Base-by-base conservation (phyloP, 2,797 vertebrate genomes). In the Astyanax mexicanus region DNA sequence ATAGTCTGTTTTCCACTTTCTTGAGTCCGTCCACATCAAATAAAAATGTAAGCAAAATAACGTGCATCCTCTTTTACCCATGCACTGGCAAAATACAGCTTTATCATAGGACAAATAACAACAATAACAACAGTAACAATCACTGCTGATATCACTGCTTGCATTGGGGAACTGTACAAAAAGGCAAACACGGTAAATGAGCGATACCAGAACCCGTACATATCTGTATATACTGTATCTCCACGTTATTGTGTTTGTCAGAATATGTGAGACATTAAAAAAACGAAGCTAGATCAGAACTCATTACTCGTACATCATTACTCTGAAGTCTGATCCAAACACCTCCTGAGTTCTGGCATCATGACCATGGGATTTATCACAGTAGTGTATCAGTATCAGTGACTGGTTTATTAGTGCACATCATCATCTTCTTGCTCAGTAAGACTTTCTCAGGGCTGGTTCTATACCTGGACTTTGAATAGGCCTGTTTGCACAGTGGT, bases 371-470 rank as follows among this genome's bases (percentile, higher is more conserved):
- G 68, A 51, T 72, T 52, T 49, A 60, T 69, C 64, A 77, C 74
- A 74, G 79, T 81, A 81, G 79, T 73, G 70, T 81, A 74, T n/a
- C n/a, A 52, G 27, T 55, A 38, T 80, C 47, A 74, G 40, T 49
- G 65, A 81, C 27, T 6, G 44, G 44, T 60, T 52, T 27, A 15
- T 80, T 64, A 73, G 76, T 72, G 69, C 52, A 67, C 23, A 42
- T 67, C 42, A 54, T 62, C 23, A 42, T 67, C 42, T 54, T 62
- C 35, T 76, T 25, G 57, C 37, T 62, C 47, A 17, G 9, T 35
- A 37, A 42, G 54, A 40, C 7, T 5, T 40, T 21, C 64, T 35
- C 27, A 57, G 62, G 64, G 44, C 54, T 55, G 65, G 55, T 51
- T 51, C 42, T 32, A 69, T 10, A 23, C 57, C 49, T 15, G 66